Conservation (phyloP, 2,113 vertebrate species). For the Limanda limanda region DNA sequence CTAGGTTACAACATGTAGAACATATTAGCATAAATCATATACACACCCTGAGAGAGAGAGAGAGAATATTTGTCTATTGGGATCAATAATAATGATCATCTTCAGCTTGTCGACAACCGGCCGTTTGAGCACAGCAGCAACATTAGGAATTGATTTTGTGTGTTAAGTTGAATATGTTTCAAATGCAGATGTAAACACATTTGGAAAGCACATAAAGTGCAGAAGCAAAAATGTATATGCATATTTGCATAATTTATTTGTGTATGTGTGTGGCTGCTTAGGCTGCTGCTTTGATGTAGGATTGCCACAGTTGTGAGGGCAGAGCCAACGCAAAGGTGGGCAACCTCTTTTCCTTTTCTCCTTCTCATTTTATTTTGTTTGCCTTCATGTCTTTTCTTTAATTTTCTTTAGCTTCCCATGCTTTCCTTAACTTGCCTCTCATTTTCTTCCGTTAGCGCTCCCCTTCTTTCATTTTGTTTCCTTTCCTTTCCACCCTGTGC, state of each 20-base stretch:
- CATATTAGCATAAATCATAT: conserved; percentile 71
- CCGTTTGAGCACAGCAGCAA: conserved; percentile 1
- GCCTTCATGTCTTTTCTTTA: not conserved
- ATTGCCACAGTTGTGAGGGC: conserved; percentile 38
- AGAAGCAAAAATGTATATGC: conserved; percentile 50
- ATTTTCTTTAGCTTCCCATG: not conserved
- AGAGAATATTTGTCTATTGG: conserved; percentile 3
- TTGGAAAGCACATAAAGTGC: conserved; percentile 60
- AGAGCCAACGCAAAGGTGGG: conserved; percentile 26
- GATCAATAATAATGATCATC: conserved; percentile 41
- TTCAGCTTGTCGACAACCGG: not conserved
- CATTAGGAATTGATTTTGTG: conserved; percentile 7
- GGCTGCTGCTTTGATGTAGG: conserved; percentile 50
- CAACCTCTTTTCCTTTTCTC: not conserved
- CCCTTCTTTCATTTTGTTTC: not conserved
- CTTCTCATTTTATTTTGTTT: not conserved
- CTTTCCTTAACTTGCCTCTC: not conserved
- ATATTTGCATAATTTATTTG: conserved; percentile 59
- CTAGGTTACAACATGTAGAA: conserved; percentile 75
- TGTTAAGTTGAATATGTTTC: conserved; percentile 14
- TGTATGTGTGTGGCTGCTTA: conserved; percentile 24
- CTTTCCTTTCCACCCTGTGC: not conserved
- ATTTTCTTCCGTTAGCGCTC: not conserved
- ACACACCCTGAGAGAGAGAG: not conserved
- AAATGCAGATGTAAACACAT: conserved; percentile 27